phyloP scores from a whole-genome alignment of 2,888 invertebrate species.

The Agrotis segetum region DNA sequence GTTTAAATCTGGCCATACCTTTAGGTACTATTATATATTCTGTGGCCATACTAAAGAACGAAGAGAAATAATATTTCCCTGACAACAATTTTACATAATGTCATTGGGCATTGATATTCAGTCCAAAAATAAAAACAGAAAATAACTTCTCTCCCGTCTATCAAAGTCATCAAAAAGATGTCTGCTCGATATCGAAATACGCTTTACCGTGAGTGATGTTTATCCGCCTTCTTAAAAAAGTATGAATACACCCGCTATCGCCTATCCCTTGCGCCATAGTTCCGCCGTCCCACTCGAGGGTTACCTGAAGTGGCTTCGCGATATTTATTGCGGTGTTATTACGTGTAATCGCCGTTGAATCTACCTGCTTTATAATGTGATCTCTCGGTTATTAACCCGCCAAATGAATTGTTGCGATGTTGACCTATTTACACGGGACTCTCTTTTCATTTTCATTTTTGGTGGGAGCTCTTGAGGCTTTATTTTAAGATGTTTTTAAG shows the following conservation, averaged over 20 bases:
- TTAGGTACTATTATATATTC: too few relatives aligned
- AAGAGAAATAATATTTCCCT: too few relatives aligned
- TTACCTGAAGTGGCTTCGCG: conserved; percentile 82
- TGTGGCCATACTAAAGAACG: too few relatives aligned
- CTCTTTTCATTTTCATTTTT: conserved; percentile 52
- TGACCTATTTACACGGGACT: conserved; percentile 67
- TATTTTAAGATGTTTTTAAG: conserved; percentile 36
- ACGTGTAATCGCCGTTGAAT: conserved; percentile 86
- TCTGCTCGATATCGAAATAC: too few relatives aligned
- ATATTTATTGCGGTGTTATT: conserved; percentile 88
- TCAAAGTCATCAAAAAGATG: too few relatives aligned
- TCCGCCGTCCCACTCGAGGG: conserved; percentile 67
- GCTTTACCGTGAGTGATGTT: too few relatives aligned
- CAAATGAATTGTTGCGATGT: conserved; percentile 72
- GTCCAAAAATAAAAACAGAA: too few relatives aligned
- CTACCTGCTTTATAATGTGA: conserved; percentile 85
- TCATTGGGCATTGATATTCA: too few relatives aligned
- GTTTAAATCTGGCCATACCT: too few relatives aligned
- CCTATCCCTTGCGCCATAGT: conserved; percentile 59
- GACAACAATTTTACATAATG: too few relatives aligned
- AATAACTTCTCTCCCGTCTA: too few relatives aligned
- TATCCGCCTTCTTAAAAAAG: too few relatives aligned
- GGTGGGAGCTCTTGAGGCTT: conserved; percentile 21
- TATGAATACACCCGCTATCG: not conserved
- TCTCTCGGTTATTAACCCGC: conserved; percentile 78